Evolutionary conservation across 2,113 vertebrate genomes (phyloP).

Genomic region (Onychostruthus taczanowskii): DNA sequence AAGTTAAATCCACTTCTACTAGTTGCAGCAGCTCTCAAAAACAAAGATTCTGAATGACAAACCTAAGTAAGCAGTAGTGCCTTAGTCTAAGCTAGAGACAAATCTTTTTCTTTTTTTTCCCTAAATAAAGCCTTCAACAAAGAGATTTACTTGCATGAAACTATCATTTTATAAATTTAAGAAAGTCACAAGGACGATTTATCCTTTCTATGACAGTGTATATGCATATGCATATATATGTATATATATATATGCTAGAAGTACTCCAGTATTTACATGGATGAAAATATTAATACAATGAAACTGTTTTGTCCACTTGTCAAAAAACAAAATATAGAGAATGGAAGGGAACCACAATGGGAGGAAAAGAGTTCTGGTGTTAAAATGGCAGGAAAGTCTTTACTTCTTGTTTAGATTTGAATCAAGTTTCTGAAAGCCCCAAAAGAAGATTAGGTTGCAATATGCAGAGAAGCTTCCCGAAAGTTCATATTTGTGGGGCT

Average conservation of each 20-base stretch:
- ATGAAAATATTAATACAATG: not conserved
- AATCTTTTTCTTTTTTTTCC: not conserved
- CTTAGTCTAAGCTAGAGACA: not conserved
- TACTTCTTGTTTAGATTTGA: not conserved
- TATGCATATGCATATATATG: not conserved
- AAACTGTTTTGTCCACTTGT: not conserved
- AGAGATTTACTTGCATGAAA: not conserved
- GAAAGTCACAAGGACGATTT: not conserved
- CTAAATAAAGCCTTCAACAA: not conserved
- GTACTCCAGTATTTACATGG: not conserved
- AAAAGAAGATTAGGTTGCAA: not conserved
- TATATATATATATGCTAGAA: not conserved
- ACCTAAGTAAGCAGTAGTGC: not conserved
- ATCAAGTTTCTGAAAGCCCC: not conserved
- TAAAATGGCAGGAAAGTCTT: not conserved
- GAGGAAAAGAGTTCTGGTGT: not conserved
- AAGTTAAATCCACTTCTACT: not conserved
- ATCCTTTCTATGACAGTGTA: not conserved
- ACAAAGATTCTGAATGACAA: not conserved
- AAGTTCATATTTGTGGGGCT: not conserved
- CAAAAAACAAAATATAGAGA: not conserved
- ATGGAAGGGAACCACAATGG: not conserved
- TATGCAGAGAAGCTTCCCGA: not conserved
- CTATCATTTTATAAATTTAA: not conserved
- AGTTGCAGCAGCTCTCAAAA: not conserved